A percentile compares a stretch with the other conserved stretches of the same genome.
These are phyloP conservation scores for Hypsibius dujardini DNA, from an alignment of 1,140 invertebrate genomes.

Conservation along the genomic window DNA sequence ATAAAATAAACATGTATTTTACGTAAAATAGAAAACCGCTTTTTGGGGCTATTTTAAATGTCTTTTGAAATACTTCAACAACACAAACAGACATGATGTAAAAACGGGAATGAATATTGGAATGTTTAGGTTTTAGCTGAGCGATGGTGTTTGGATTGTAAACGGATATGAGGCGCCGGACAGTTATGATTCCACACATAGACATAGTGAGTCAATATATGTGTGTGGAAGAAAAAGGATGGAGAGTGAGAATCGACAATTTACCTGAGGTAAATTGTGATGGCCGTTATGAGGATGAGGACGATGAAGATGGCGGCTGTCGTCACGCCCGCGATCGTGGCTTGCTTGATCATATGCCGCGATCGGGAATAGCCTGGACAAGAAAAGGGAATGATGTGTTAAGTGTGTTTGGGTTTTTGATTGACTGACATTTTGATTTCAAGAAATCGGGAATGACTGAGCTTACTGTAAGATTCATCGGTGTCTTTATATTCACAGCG, in stretches of 20 bases:
- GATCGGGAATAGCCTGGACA: constrained; percentile 54
- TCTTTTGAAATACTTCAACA: too few relatives aligned
- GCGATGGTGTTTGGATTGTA: too few relatives aligned
- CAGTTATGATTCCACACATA: too few relatives aligned
- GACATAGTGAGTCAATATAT: too few relatives aligned
- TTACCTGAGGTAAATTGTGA: constrained; percentile 44
- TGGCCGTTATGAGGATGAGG: constrained; percentile 61
- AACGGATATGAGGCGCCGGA: too few relatives aligned
- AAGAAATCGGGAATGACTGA: background rate
- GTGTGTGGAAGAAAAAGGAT: too few relatives aligned
- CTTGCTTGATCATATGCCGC: constrained; percentile 62
- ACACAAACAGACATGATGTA: too few relatives aligned
- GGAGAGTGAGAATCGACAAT: background rate
- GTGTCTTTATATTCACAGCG: constrained; percentile 81
- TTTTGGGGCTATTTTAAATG: background rate
- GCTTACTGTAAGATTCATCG: constrained; percentile 67
- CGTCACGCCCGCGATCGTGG: constrained; percentile 71
- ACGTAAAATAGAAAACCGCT: background rate
- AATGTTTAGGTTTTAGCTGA: too few relatives aligned
- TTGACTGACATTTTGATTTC: constrained; percentile 8
- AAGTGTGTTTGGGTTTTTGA: constrained; percentile 9
- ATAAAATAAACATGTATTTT: background rate
- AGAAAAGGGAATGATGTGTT: constrained; percentile 23
- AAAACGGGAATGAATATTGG: too few relatives aligned
- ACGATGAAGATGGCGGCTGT: constrained; percentile 68